Evolutionary conservation across 2,888 invertebrate species (phyloP).

Genomic region (Griposia aprilina): DNA sequence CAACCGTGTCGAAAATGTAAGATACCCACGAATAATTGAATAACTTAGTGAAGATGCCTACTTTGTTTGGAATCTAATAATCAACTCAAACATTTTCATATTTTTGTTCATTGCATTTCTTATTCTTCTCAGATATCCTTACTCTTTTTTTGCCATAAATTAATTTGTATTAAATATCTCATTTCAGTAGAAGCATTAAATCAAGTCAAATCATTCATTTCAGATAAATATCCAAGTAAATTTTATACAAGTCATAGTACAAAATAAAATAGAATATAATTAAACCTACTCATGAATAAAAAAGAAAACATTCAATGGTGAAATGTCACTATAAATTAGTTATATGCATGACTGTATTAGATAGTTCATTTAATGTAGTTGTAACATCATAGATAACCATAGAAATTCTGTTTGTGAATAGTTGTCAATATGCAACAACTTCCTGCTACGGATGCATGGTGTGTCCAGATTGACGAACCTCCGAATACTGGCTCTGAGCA

Average conservation of each 20-base stretch:
- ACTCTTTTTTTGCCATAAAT: background rate
- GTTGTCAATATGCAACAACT: slow-evolving; percentile 96
- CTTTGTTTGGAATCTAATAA: too few relatives aligned
- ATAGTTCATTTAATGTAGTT: slow-evolving; percentile 1
- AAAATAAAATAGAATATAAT: too few relatives aligned
- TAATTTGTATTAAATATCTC: background rate
- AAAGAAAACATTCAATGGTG: background rate
- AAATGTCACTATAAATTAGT: background rate
- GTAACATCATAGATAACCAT: slow-evolving; percentile 3
- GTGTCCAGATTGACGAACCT: slow-evolving; percentile 95
- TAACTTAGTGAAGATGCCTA: background rate
- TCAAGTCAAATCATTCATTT: too few relatives aligned
- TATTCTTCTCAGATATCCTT: background rate
- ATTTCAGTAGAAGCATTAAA: background rate
- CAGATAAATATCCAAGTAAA: too few relatives aligned
- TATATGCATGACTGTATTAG: slow-evolving; percentile 24
- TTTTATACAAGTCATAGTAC: too few relatives aligned
- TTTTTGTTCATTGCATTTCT: background rate
- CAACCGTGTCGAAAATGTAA: slow-evolving; percentile 94
- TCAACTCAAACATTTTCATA: background rate
- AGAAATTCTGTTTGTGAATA: slow-evolving; percentile 81
- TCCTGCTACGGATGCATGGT: slow-evolving; percentile 96
- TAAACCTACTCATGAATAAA: background rate
- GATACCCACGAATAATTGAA: slow-evolving; percentile 30
- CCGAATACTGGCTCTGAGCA: slow-evolving; percentile 95